A percentile compares a stretch with the other conserved stretches of the same genome.
These are phyloP conservation scores for Macquaria ambigua DNA, from an alignment of 2,113 vertebrate species.

Conservation along the genomic window DNA sequence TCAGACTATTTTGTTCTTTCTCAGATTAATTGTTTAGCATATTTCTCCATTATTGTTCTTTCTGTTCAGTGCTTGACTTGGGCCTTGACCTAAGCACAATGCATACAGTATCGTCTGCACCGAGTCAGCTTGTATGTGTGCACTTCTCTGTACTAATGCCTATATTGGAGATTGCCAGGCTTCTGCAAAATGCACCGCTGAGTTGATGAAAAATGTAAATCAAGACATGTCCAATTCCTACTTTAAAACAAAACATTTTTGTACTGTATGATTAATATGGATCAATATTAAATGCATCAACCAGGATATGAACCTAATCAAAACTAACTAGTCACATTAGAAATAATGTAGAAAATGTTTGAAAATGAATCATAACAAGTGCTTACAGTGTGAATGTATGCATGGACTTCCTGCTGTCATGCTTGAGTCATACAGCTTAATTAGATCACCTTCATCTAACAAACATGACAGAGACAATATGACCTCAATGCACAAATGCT, in stretches of 20 bases:
- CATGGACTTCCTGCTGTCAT: slow-evolving; percentile 21
- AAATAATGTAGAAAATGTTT: neutral
- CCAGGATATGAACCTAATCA: neutral
- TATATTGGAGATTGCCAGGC: neutral
- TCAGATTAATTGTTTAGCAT: neutral
- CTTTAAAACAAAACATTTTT: neutral
- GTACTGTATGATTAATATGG: neutral
- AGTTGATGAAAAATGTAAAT: neutral
- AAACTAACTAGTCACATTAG: neutral
- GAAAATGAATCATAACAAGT: neutral
- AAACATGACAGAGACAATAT: neutral
- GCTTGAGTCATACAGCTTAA: slow-evolving; percentile 8
- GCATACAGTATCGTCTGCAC: slow-evolving; percentile 10
- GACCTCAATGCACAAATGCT: slow-evolving; percentile 6
- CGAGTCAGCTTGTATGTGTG: slow-evolving; percentile 14
- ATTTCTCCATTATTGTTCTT: neutral
- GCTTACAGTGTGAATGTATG: slow-evolving; percentile 9
- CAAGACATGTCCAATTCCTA: neutral
- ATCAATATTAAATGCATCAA: neutral
- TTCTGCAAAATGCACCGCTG: neutral
- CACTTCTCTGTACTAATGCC: slow-evolving; percentile 16
- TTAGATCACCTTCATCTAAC: slow-evolving; percentile 18
- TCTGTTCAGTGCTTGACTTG: slow-evolving; percentile 1
- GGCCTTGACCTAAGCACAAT: neutral
- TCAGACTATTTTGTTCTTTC: neutral